Evolutionary conservation across 2,797 vertebrate species (phyloP).

Genomic region (Sandelia bainsii): DNA sequence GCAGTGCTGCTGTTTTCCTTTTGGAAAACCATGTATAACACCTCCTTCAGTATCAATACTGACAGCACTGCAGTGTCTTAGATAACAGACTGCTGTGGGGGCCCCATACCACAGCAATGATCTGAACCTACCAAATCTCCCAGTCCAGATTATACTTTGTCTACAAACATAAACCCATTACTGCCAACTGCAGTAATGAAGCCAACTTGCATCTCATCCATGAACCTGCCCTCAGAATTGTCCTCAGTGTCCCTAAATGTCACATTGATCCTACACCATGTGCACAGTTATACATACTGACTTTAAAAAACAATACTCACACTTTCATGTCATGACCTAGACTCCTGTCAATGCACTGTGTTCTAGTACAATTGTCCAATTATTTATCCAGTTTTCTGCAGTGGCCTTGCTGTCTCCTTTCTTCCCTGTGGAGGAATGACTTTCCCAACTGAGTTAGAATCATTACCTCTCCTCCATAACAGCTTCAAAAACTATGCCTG

Average conservation of each 20-base stretch:
- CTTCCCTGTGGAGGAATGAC: conserved; percentile 55
- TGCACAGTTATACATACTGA: conserved; percentile 18
- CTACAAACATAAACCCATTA: conserved; percentile 1
- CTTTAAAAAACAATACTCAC: conserved; percentile 52
- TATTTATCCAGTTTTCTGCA: conserved; percentile 59
- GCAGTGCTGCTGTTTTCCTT: conserved; percentile 26
- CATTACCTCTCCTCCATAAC: conserved; percentile 44
- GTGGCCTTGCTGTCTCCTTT: conserved; percentile 57
- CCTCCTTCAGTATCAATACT: conserved; percentile 39
- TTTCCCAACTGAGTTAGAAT: conserved; percentile 59
- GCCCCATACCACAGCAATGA: conserved; percentile 30
- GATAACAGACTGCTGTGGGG: conserved; percentile 35
- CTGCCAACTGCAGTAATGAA: neutral
- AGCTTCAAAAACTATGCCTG: conserved; percentile 32
- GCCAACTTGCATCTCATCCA: conserved; percentile 14
- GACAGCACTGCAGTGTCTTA: conserved; percentile 30
- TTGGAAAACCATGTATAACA: conserved; percentile 18
- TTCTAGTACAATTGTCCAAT: conserved; percentile 58
- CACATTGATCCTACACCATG: conserved; percentile 1
- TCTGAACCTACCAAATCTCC: conserved; percentile 21
- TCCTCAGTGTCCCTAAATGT: conserved; percentile 18
- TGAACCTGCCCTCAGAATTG: conserved; percentile 7
- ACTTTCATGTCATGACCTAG: conserved; percentile 56
- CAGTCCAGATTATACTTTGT: conserved; percentile 28
- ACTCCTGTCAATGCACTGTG: conserved; percentile 46